Evolutionary conservation across 1,140 invertebrate species (phyloP).

Genomic region (Diuraphis noxia): DNA sequence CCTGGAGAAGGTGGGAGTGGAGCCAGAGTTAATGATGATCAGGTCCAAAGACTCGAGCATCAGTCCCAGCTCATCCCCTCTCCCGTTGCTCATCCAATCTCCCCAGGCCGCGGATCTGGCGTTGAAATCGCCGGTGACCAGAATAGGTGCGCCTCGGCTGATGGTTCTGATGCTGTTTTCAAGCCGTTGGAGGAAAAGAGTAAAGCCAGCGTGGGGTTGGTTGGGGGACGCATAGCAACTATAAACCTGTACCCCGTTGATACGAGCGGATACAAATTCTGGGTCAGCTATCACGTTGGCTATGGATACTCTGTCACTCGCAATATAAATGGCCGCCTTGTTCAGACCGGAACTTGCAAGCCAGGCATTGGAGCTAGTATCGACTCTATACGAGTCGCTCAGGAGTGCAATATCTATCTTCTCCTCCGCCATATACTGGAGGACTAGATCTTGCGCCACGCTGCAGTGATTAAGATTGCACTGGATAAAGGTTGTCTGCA

Average conservation of each 20-base stretch:
- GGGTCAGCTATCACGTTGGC: fast-evolving
- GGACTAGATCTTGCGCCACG: too few relatives aligned
- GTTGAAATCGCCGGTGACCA: background rate
- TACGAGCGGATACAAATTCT: background rate
- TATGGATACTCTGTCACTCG: fast-evolving
- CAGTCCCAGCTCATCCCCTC: background rate
- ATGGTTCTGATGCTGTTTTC: background rate
- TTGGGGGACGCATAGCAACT: background rate
- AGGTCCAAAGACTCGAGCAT: background rate
- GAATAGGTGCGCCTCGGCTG: fast-evolving
- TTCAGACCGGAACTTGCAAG: too few relatives aligned
- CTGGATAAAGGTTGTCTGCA: too few relatives aligned
- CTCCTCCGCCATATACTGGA: too few relatives aligned
- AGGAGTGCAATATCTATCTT: fast-evolving
- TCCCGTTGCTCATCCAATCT: background rate
- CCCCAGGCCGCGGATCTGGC: background rate
- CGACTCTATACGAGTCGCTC: too few relatives aligned
- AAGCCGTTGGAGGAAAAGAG: background rate
- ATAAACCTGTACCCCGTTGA: background rate
- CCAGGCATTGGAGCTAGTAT: too few relatives aligned
- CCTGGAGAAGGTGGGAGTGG: background rate
- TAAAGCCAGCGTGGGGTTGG: fast-evolving
- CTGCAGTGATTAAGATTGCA: too few relatives aligned
- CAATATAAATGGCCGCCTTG: background rate
- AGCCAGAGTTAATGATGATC: background rate